These are phyloP conservation scores for Smithornis capensis DNA, from an alignment of 2,113 vertebrate species.

Conservation along the genomic window DNA sequence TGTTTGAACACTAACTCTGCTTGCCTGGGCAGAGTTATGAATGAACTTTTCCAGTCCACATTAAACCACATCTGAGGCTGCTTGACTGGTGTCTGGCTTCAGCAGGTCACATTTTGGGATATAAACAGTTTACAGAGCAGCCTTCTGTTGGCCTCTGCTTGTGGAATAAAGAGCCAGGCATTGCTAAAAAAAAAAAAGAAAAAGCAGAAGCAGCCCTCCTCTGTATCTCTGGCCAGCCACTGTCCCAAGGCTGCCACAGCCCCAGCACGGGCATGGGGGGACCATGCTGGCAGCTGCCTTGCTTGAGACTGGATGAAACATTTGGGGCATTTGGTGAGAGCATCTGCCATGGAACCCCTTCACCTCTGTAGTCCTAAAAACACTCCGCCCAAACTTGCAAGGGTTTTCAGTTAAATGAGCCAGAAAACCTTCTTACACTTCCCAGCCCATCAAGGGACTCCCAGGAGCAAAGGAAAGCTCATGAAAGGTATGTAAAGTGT, in stretches of 20 bases:
- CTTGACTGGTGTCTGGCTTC: neutral
- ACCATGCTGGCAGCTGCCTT: neutral
- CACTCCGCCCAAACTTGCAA: neutral
- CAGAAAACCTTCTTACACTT: neutral
- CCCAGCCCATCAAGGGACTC: neutral
- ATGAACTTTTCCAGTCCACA: neutral
- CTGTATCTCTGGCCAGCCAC: fast-evolving
- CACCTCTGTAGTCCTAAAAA: neutral
- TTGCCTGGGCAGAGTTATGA: neutral
- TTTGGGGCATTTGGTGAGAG: neutral
- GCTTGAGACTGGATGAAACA: neutral
- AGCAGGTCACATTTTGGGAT: neutral
- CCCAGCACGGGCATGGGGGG: neutral
- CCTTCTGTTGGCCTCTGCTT: neutral
- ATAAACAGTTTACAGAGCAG: neutral
- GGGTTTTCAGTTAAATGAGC: neutral
- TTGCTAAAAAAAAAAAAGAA: neutral
- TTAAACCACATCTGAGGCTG: neutral
- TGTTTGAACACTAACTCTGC: neutral
- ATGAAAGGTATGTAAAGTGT: neutral
- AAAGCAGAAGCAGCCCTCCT: neutral
- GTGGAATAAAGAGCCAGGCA: neutral
- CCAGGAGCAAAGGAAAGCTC: neutral
- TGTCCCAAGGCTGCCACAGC: neutral
- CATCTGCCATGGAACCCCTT: neutral